These are phyloP conservation scores for Prochilodus magdalenae DNA, from an alignment of 2,113 vertebrate genomes.

Conservation along the genomic window DNA sequence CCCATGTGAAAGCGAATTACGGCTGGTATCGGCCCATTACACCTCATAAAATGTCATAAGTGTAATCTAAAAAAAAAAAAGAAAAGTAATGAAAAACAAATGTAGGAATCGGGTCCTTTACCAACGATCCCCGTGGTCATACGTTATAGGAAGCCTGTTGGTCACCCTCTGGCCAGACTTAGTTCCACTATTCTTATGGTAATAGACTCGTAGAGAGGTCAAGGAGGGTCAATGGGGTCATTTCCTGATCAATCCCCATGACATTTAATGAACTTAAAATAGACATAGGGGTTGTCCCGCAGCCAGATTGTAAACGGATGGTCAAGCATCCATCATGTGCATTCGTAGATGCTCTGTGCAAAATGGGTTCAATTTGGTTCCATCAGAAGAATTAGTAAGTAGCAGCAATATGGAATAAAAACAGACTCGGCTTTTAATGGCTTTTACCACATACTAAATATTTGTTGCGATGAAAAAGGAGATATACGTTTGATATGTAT, in stretches of 20 bases:
- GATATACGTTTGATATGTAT: too few relatives aligned
- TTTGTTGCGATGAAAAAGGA: too few relatives aligned
- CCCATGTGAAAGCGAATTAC: too few relatives aligned
- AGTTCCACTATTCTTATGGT: conserved; percentile 70
- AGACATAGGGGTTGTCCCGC: conserved; percentile 48
- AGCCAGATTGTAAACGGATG: background rate
- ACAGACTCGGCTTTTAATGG: background rate
- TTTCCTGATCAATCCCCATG: conserved; percentile 74
- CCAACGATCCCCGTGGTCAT: conserved; percentile 31
- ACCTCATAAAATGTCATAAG: too few relatives aligned
- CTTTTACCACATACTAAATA: too few relatives aligned
- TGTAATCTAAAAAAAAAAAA: background rate
- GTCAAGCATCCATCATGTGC: background rate
- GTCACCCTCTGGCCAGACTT: conserved; percentile 47
- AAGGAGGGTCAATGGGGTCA: conserved; percentile 64
- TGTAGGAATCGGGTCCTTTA: too few relatives aligned
- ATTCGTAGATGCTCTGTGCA: background rate
- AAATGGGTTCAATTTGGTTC: background rate
- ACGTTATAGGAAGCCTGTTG: conserved; percentile 31
- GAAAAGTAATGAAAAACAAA: background rate
- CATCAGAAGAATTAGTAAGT: too few relatives aligned
- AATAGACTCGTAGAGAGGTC: conserved; percentile 67
- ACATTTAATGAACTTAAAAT: conserved; percentile 76
- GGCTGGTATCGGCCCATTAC: too few relatives aligned
- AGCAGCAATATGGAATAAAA: too few relatives aligned